These are phyloP conservation scores for Pholis gunnellus DNA, from an alignment of 2,113 vertebrate genomes.

Conservation along the genomic window DNA sequence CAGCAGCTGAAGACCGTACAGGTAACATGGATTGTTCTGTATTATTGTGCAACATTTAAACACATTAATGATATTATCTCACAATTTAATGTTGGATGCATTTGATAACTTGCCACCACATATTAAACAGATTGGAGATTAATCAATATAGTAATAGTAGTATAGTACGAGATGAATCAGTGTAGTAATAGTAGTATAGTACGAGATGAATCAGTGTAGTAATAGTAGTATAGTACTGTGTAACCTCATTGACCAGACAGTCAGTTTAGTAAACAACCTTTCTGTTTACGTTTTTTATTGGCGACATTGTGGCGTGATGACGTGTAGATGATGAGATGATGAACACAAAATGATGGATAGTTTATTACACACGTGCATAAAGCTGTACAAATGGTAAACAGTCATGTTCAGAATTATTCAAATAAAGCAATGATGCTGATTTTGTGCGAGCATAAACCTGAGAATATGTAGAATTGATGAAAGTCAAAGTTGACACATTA, in stretches of 20 bases:
- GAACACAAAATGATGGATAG: not conserved
- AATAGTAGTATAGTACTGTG: not conserved
- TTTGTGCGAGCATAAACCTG: not conserved
- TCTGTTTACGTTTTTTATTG: not conserved
- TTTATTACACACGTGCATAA: not conserved
- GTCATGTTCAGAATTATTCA: not conserved
- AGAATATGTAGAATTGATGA: not conserved
- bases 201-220: no score
- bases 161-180: no score
- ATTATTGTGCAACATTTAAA: not conserved
- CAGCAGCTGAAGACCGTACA: constrained; percentile 97
- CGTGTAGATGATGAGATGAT: not conserved
- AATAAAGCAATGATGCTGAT: not conserved
- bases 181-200: no score
- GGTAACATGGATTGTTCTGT: constrained; percentile 77
- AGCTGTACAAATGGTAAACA: not conserved
- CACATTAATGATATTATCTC: not conserved
- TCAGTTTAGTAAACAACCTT: not conserved
- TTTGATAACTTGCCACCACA: not conserved
- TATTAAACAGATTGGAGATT: not conserved
- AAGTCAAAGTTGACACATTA: not conserved
- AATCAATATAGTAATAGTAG: not conserved
- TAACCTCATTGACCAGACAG: not conserved
- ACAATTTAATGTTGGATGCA: not conserved
- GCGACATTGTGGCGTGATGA: not conserved